Evolutionary conservation across 1,140 invertebrate genomes (phyloP).

Genomic region (Bradysia coprophila): DNA sequence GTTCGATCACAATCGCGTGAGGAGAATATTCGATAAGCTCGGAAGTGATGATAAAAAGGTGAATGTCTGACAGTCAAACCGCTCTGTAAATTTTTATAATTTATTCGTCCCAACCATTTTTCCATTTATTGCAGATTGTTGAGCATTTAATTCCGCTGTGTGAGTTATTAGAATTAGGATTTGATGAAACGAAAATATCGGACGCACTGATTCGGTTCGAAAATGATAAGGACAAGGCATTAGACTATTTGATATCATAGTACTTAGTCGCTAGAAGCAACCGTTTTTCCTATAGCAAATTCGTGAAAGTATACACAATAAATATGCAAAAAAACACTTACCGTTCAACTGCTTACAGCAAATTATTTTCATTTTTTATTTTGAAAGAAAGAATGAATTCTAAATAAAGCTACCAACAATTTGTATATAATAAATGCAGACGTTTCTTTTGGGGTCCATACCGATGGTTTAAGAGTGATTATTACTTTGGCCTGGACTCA

Average conservation of each 20-base stretch:
- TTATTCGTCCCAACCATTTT: slow-evolving; percentile 2
- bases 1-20: slow-evolving; percentile 56
- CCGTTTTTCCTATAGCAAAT: too few species aligned
- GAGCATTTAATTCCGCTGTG: slow-evolving; percentile 44
- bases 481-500: too few species aligned
- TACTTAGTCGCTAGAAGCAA: too few species aligned
- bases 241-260: slow-evolving; percentile 66
- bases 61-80: slow-evolving; percentile 7
- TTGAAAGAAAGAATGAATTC: too few species aligned
- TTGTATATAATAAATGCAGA: too few species aligned
- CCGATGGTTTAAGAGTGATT: too few species aligned
- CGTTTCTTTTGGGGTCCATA: too few species aligned
- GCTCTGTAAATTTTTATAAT: background rate
- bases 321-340: too few species aligned
- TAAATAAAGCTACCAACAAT: too few species aligned
- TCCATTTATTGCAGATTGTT: slow-evolving; percentile 38
- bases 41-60: slow-evolving; percentile 75
- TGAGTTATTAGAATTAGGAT: slow-evolving; percentile 65
- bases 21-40: slow-evolving; percentile 48
- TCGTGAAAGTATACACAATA: too few species aligned
- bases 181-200: slow-evolving; percentile 53
- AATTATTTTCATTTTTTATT: too few species aligned
- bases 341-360: too few species aligned
- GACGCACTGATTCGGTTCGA: slow-evolving; percentile 54
- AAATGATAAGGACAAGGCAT: slow-evolving; percentile 68